phyloP scores from a whole-genome alignment of 30 jellyfish, hydroid and myxozoan species.

The Pelagia noctiluca region DNA sequence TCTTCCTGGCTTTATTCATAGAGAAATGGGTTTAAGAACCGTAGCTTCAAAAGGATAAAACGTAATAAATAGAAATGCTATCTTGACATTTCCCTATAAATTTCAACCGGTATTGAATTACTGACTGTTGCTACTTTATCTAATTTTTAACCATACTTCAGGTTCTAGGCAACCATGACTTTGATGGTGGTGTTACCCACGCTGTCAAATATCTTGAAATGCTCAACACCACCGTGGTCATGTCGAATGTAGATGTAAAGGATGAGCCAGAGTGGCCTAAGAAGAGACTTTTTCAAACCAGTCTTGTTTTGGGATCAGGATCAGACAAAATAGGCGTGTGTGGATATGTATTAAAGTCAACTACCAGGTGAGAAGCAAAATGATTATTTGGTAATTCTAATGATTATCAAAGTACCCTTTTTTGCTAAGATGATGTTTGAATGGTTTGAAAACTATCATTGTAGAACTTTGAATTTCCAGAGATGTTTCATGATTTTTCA shows the following conservation, averaged over 20 bases:
- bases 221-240: conserved; percentile 63
- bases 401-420: background rate
- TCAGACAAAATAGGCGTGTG: conserved; percentile 71
- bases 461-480: too few relatives aligned
- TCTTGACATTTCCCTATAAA: too few relatives aligned
- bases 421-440: too few relatives aligned
- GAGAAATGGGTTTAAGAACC: too few relatives aligned
- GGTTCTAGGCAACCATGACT: conserved; percentile 95
- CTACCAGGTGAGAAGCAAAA: too few relatives aligned
- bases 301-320: conserved; percentile 37
- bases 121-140: background rate
- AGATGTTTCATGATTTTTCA: too few relatives aligned
- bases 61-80: too few relatives aligned
- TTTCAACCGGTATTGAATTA: background rate
- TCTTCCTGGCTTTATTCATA: too few relatives aligned
- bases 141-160: background rate
- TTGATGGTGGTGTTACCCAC: conserved; percentile 79
- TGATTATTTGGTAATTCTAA: conserved; percentile 33
- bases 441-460: too few relatives aligned
- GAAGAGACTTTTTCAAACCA: conserved; percentile 12
- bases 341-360: conserved; percentile 71
- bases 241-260: conserved; percentile 70
- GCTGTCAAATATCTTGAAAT: conserved; percentile 51
- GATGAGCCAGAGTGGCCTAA: conserved; percentile 75
- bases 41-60: too few relatives aligned